These are phyloP conservation scores for Idaea straminata DNA, from an alignment of 2,888 invertebrate species.

Conservation along the genomic window DNA sequence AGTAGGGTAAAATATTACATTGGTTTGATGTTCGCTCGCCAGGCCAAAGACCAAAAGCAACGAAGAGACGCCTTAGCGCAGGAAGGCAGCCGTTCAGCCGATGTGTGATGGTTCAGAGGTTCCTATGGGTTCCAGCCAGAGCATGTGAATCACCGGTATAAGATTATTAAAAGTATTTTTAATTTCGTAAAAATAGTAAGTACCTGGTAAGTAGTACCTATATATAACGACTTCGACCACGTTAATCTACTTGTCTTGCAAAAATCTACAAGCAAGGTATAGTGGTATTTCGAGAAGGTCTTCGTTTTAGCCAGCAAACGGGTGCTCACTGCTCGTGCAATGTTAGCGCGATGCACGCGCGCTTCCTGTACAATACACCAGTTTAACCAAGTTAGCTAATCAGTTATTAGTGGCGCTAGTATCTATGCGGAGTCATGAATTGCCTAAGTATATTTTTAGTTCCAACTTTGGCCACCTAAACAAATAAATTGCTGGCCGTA, in stretches of 20 bases:
- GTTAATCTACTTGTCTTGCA: no score
- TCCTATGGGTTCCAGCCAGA: no score
- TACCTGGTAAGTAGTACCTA: no score
- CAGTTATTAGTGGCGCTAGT: conserved; percentile 21
- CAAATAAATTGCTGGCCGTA: conserved; percentile 24
- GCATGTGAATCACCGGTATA: no score
- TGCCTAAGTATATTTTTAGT: neutral
- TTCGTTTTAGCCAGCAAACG: neutral
- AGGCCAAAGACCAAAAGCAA: neutral
- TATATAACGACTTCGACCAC: no score
- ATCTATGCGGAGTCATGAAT: neutral
- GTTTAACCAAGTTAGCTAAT: conserved; percentile 16
- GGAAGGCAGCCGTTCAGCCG: neutral
- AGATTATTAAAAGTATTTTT: no score
- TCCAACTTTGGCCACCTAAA: neutral
- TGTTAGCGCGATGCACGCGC: neutral
- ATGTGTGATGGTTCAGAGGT: neutral
- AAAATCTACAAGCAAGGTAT: neutral
- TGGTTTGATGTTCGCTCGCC: neutral
- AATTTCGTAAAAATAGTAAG: no score
- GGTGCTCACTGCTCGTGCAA: no score
- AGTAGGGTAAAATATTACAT: neutral
- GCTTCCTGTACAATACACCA: neutral
- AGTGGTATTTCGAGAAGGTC: no score
- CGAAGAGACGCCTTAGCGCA: neutral